Base-by-base conservation (phyloP, 2,888 invertebrate species). In the Melitaea athalia region DNA sequence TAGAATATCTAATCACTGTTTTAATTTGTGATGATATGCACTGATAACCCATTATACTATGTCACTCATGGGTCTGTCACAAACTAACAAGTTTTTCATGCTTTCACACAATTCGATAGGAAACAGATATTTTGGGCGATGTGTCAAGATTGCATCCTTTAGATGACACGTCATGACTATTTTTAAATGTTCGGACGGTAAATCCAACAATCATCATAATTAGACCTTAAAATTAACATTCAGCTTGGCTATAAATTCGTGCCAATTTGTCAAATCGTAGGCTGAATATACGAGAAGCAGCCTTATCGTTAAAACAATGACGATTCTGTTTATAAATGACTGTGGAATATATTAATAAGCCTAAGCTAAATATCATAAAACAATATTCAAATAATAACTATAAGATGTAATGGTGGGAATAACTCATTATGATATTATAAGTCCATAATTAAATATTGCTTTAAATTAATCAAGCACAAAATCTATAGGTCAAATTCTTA, bases 1-100 rank as follows among this genome's bases (percentile, higher is more conserved):
- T 90, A 91, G 81, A 88, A 88, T 88, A 91, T 89, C 90, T 92
- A 92, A 90, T 89, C 92, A 92, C 92, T 92, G 92, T 88, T 87
- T 87, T 86, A 87, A 85, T 88, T 91, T 92, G 91, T 92, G 92
- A 92, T 92, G 92, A 92, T 92, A 92, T 92, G 92, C 92, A 92
- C 91, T 91, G 89, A 91, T 88, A 85, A 87, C 90, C 91, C 90
- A 89, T 78, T 77, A 79, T 33, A 66, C 66, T 66, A 67, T 62
- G 55, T 60, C 42, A 74, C 74, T 76, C 75, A 84, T 81, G 89
- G 89, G 91, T 80, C 81, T 74, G 77, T 85, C 82, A 82, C 80
- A 83, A 80, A 81, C 81, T 81, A 81, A 86, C 83, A 81, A 86
- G 82, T 85, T 85, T 83, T 85, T 85, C 81, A 85, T 87, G 86